Conservation (phyloP, 2,797 vertebrate genomes). For the Sebastes oblongus region DNA sequence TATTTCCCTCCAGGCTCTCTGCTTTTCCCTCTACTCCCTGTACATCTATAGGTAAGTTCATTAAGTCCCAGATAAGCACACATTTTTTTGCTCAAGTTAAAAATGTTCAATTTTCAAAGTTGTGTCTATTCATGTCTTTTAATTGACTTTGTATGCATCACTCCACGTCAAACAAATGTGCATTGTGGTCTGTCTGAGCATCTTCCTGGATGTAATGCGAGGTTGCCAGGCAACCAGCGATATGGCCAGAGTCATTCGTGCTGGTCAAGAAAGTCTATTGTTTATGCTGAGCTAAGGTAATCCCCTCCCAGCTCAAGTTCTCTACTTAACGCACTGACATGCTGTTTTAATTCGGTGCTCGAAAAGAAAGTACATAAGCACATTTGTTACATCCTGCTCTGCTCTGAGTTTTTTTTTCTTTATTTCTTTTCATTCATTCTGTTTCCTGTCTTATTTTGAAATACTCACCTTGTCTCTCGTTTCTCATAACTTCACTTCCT, state of each 20-base stretch:
- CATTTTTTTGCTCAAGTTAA: neutral
- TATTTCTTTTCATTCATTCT: neutral
- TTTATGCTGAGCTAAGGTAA: neutral
- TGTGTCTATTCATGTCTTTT: neutral
- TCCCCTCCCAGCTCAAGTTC: neutral
- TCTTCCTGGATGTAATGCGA: neutral
- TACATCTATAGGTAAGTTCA: neutral
- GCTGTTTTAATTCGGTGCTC: neutral
- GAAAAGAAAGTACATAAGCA: neutral
- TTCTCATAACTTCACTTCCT: neutral
- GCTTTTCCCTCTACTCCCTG: neutral
- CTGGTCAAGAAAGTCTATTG: neutral
- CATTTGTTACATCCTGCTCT: too few relatives aligned
- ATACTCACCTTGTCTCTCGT: neutral
- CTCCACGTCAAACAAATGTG: neutral
- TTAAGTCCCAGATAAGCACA: neutral
- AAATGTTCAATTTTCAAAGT: fast-evolving
- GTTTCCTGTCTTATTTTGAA: neutral
- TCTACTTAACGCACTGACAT: neutral
- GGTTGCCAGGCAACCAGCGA: neutral
- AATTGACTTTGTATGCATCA: neutral
- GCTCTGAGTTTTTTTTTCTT: neutral
- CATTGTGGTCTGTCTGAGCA: neutral
- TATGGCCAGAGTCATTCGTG: neutral
- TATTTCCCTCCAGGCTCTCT: neutral